A percentile compares a stretch with the other conserved stretches of the same genome.
These are phyloP conservation scores for Tanytarsus gracilentus DNA, from an alignment of 2,888 invertebrate species.

Conservation along the genomic window DNA sequence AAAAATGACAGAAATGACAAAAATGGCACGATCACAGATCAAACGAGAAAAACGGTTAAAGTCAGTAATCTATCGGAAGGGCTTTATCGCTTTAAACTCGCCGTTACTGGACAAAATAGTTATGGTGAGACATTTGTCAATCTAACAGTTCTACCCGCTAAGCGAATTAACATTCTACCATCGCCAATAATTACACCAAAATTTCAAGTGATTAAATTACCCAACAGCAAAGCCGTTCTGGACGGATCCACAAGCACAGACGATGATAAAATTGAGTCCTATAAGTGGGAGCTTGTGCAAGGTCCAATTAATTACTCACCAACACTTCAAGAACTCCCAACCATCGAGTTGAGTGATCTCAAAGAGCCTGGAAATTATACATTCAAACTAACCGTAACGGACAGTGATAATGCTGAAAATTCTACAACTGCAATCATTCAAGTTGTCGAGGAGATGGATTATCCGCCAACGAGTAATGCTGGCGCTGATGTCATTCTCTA, in stretches of 20 bases:
- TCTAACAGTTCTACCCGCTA: constrained; percentile 79
- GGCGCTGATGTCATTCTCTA: constrained; percentile 83
- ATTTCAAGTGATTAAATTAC: constrained; percentile 76
- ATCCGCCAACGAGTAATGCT: constrained; percentile 92
- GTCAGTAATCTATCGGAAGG: constrained; percentile 79
- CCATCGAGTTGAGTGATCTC: constrained; percentile 74
- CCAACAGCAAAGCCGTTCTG: constrained; percentile 80
- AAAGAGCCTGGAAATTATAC: constrained; percentile 81
- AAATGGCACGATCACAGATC: constrained; percentile 67
- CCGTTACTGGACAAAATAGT: constrained; percentile 67
- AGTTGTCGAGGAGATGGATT: constrained; percentile 83
- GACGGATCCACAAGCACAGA: constrained; percentile 75
- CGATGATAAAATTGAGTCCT: constrained; percentile 75
- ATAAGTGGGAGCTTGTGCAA: constrained; percentile 87
- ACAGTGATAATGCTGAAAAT: constrained; percentile 79
- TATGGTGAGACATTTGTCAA: constrained; percentile 80
- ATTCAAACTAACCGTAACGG: constrained; percentile 83
- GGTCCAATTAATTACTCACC: constrained; percentile 83
- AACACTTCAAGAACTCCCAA: constrained; percentile 66
- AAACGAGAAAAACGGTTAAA: constrained; percentile 74
- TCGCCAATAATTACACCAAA: constrained; percentile 77
- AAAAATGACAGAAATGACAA: no score
- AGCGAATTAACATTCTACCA: constrained; percentile 74
- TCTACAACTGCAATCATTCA: constrained; percentile 81
- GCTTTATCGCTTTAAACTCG: constrained; percentile 75